Percentiles rank a stretch among this genome's conserved stretches.
These are phyloP conservation scores for Montipora efflorescens DNA, from an alignment of 64 coral and sea anemone genomes.

Conservation along the genomic window DNA sequence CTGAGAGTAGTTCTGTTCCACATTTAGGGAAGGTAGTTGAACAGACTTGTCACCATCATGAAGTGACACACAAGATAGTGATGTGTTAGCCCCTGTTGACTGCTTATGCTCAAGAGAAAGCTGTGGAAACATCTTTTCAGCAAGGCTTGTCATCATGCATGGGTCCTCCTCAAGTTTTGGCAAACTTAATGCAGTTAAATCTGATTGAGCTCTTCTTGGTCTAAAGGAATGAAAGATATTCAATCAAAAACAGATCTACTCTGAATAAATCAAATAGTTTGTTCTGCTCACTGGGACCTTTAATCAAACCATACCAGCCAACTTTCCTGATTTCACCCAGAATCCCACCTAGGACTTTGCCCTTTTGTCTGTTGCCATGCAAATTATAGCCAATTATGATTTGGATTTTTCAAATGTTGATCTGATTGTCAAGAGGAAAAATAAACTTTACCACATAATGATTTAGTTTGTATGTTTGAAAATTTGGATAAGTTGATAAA, in stretches of 20 bases:
- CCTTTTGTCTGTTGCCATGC: too few species aligned
- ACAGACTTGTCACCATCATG: conserved; percentile 81
- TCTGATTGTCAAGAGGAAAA: too few species aligned
- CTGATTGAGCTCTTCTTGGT: conserved; percentile 89
- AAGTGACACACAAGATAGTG: conserved; percentile 72
- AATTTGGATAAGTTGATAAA: too few species aligned
- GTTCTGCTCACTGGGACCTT: neutral
- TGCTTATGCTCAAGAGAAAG: conserved; percentile 79
- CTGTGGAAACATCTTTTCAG: conserved; percentile 81
- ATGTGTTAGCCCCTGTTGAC: conserved; percentile 53
- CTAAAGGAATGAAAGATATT: conserved; percentile 27
- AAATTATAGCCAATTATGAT: too few species aligned
- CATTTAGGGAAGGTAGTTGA: conserved; percentile 75
- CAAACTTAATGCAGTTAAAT: conserved; percentile 58
- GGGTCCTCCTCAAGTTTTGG: conserved; percentile 88
- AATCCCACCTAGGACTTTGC: too few species aligned
- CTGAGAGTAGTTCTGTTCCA: conserved; percentile 87
- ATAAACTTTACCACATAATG: too few species aligned
- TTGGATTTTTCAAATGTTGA: too few species aligned
- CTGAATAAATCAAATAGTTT: neutral
- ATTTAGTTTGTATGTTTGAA: too few species aligned
- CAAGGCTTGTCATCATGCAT: conserved; percentile 71
- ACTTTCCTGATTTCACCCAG: too few species aligned
- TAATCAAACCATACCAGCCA: too few species aligned
- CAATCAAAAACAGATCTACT: neutral